These are phyloP conservation scores for Sebastes fasciatus DNA, from an alignment of 2,113 vertebrate genomes.

Conservation along the genomic window DNA sequence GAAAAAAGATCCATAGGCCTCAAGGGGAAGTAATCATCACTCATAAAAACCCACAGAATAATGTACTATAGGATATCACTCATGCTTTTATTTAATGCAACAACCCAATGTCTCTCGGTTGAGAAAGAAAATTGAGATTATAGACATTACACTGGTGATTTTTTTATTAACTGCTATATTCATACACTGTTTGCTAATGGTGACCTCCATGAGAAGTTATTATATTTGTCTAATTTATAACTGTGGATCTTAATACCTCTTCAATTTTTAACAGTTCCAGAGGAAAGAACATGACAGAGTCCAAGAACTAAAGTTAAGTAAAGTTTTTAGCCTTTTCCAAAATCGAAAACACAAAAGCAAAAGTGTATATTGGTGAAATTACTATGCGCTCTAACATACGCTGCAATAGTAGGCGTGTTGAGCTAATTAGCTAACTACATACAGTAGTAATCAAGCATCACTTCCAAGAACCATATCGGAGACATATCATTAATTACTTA, in stretches of 20 bases:
- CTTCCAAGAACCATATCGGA: no score
- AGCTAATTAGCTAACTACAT: no score
- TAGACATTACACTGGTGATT: background rate
- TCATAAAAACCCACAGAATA: constrained; percentile 19
- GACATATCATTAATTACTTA: no score
- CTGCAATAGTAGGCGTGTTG: no score
- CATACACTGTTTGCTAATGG: background rate
- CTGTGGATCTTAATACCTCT: background rate
- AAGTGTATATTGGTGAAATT: no score
- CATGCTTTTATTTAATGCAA: constrained; percentile 26
- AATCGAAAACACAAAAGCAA: background rate
- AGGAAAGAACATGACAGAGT: background rate
- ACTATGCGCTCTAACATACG: no score
- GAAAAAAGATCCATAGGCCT: constrained; percentile 31
- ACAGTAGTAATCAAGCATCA: no score
- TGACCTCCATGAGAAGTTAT: background rate
- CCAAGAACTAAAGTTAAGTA: no score
- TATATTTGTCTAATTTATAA: background rate
- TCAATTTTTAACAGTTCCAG: background rate
- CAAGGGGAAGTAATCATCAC: constrained; percentile 37
- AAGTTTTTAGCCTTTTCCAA: background rate
- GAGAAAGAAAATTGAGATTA: constrained; percentile 5
- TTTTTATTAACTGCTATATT: background rate
- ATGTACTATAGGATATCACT: constrained; percentile 9
- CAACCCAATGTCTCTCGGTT: constrained; percentile 3